Evolutionary conservation across 2,113 vertebrate genomes (phyloP).

Genomic region (Dascyllus trimaculatus): DNA sequence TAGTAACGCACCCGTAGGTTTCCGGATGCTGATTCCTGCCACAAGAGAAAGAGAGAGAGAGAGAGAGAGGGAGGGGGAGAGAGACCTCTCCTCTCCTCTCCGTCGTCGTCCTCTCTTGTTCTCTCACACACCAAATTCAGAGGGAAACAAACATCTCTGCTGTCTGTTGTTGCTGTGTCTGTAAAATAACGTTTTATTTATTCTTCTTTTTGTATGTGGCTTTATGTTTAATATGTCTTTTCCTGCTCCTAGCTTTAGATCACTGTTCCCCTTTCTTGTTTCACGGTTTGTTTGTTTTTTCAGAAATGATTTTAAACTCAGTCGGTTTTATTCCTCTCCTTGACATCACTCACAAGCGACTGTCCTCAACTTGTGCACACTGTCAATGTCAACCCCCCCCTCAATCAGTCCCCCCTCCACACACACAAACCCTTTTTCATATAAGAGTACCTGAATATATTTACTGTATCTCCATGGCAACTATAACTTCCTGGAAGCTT

Average conservation of each 20-base stretch:
- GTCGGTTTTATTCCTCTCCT: conserved; percentile 23
- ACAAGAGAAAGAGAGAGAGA: conserved; percentile 29
- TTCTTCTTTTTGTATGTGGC: conserved; percentile 68
- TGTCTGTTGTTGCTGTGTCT: conserved; percentile 41
- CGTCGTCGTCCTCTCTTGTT: conserved; percentile 16
- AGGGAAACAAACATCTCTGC: conserved; percentile 61
- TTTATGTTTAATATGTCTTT: conserved; percentile 33
- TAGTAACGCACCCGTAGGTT: conserved; percentile 52
- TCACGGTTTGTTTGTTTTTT: conserved; percentile 12
- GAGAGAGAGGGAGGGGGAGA: conserved; percentile 10
- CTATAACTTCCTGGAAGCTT: conserved; percentile 75
- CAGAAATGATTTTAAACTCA: conserved; percentile 38
- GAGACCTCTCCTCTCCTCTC: conserved; percentile 12
- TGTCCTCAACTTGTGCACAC: conserved; percentile 51
- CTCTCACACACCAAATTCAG: conserved; percentile 56
- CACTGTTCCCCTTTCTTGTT: conserved; percentile 4
- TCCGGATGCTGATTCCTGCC: conserved; percentile 72
- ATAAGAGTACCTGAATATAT: conserved; percentile 65
- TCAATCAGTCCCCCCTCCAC: too few relatives aligned
- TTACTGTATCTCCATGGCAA: conserved; percentile 75
- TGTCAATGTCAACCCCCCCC: conserved; percentile 26
- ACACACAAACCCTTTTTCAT: conserved; percentile 33
- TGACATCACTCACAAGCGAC: conserved; percentile 31
- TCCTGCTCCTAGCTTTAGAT: conserved; percentile 36
- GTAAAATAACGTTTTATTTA: conserved; percentile 63